Evolutionary conservation across 2,888 invertebrate genomes (phyloP), one percentile per base, ranked within the genome.

Genomic region (Lepidochitona cinerea): DNA sequence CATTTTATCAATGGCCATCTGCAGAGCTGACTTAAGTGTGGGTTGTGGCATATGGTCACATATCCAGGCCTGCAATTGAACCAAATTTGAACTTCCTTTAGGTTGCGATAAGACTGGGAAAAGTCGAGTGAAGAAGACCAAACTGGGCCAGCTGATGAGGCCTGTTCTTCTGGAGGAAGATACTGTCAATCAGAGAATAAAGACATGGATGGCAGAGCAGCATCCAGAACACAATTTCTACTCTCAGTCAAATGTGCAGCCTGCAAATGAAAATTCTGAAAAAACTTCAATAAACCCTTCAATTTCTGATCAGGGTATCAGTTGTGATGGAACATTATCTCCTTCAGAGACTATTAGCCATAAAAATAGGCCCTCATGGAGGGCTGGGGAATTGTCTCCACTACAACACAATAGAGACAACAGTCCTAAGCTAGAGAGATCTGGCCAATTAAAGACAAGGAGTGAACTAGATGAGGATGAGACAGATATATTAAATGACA

Each of bases 121-220:
- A 59, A 14, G 29, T 29, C 59, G 29, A 12, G 9, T 1, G 23
- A 59, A 59, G 32, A 23, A 59, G 29, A 59, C 23, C 29, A 59
- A 59, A 32, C 23, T 29, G 59, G 59, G 26, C 3, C 59, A 59
- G 29, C 59, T 59, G 59, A 59, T 59, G 59, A 59, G 29, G 14
- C 59, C 59, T 2, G 59, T 59, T 12, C 59, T 59, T 12, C 23
- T 29, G 59, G 59, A 59, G 59, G 59, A 59, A 59, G 59, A 59
- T 59, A 59, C 59, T 59, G 59, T 59, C 59, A 59, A 59, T 59
- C 59, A 59, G 29, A 23, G 59, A 32, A 59, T 59, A 59, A 59
- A 59, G 32, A 59, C 59, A 59, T 59, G 59, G 59, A 59, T 59
- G 59, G 59, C 59, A 18, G 59, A 59, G 12, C 59, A 59, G 32